Evolutionary conservation across 1,140 invertebrate genomes (phyloP).

Genomic region (Drosophila funebris): DNA sequence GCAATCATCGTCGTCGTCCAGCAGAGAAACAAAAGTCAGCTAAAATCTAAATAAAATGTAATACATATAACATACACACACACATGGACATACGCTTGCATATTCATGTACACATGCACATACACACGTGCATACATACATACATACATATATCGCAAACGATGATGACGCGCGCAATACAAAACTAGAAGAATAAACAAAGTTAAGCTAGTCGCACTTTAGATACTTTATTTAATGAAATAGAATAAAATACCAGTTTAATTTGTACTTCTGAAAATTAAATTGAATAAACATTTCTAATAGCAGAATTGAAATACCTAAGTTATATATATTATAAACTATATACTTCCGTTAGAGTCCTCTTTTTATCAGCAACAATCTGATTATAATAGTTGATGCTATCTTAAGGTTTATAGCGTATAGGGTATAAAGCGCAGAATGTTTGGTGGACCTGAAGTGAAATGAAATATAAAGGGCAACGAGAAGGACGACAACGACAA

Average conservation of each 20-base stretch:
- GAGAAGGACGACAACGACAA: constrained; percentile 46
- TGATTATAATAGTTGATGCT: too few species aligned
- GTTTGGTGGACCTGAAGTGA: constrained; percentile 49
- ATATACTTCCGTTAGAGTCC: too few species aligned
- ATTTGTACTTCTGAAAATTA: too few species aligned
- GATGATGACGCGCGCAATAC: constrained; percentile 10
- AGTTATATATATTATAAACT: too few species aligned
- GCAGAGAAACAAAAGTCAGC: constrained; percentile 35
- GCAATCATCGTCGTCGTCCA: constrained; percentile 29
- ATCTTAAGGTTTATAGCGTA: not conserved
- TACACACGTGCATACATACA: constrained; percentile 9
- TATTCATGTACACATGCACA: constrained; percentile 1
- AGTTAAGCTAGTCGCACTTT: not conserved
- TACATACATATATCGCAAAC: not conserved
- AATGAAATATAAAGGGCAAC: constrained; percentile 69
- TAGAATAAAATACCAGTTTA: too few species aligned
- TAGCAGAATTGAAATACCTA: too few species aligned
- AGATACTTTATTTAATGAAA: constrained; percentile 3
- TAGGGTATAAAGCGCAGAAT: constrained; percentile 31
- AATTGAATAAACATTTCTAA: too few species aligned
- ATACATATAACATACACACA: constrained; percentile 17
- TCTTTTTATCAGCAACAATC: too few species aligned
- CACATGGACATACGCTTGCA: not conserved
- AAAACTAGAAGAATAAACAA: constrained; percentile 1
- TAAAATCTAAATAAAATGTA: constrained; percentile 45